Conservation (phyloP, 2,113 vertebrate genomes). For the Panurus biarmicus region DNA sequence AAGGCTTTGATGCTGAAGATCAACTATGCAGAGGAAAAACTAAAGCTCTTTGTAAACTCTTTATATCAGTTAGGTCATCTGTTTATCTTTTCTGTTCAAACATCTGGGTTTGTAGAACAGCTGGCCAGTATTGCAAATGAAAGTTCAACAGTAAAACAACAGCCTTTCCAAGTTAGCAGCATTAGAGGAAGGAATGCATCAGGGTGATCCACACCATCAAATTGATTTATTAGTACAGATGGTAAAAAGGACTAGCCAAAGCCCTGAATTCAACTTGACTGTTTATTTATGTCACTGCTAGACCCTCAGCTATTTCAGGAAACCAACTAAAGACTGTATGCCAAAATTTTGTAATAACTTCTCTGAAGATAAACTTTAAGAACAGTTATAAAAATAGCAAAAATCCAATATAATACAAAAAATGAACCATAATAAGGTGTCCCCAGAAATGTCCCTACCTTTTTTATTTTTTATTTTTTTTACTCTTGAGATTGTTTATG, state of each 20-base stretch:
- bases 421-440: background rate
- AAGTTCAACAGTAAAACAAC: slow-evolving; percentile 40
- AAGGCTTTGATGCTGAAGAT: slow-evolving; percentile 21
- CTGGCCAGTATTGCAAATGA: slow-evolving; percentile 25
- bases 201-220: slow-evolving; percentile 37
- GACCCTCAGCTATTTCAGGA: slow-evolving; percentile 20
- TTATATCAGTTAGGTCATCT: slow-evolving; percentile 54
- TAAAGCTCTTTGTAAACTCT: slow-evolving; percentile 9
- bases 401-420: background rate
- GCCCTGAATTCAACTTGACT: background rate
- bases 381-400: background rate
- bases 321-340: background rate
- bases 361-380: background rate
- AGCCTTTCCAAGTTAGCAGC: background rate
- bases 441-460: background rate
- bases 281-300: slow-evolving; percentile 50
- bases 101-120: slow-evolving; percentile 45
- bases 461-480: background rate
- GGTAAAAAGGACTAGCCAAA: slow-evolving; percentile 28
- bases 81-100: slow-evolving; percentile 52
- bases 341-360: background rate
- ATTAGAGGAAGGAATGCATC: slow-evolving; percentile 2
- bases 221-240: slow-evolving; percentile 62
- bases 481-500: background rate
- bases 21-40: background rate